Evolutionary conservation across 2,797 vertebrate species (phyloP).

Genomic region (Danio jaintianensis): DNA sequence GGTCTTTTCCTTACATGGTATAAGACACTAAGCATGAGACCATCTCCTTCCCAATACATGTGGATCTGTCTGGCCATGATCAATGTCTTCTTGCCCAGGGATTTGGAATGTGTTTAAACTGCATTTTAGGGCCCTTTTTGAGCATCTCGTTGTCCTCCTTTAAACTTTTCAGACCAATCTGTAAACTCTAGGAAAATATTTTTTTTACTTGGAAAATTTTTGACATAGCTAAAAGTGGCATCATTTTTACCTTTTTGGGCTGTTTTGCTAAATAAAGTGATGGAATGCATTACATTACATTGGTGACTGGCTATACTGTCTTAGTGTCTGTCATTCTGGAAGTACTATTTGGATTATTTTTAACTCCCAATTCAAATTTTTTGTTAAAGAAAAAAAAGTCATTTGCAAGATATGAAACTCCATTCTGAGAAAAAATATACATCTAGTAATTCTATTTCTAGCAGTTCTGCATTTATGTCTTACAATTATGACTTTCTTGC

Average conservation of each 20-base stretch:
- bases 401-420: no score
- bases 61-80: conserved; percentile 60
- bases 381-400: no score
- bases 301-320: no score
- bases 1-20: conserved; percentile 81
- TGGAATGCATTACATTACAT: background rate
- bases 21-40: conserved; percentile 66
- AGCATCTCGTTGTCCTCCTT: conserved; percentile 29
- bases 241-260: conserved; percentile 31
- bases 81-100: conserved; percentile 53
- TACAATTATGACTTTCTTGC: no score
- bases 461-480: no score
- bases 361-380: no score
- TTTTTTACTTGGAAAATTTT: conserved; percentile 24
- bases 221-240: conserved; percentile 18
- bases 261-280: conserved; percentile 31
- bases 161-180: conserved; percentile 3
- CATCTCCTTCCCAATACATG: conserved; percentile 57
- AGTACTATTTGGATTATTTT: no score
- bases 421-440: no score
- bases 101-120: conserved; percentile 62
- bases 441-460: no score
- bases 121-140: conserved; percentile 35
- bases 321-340: no score
- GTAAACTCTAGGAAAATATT: conserved; percentile 42